Evolutionary conservation across 2,888 invertebrate species (phyloP), one percentile per base, ranked within the genome.

Genomic region (Agrotis clavis): DNA sequence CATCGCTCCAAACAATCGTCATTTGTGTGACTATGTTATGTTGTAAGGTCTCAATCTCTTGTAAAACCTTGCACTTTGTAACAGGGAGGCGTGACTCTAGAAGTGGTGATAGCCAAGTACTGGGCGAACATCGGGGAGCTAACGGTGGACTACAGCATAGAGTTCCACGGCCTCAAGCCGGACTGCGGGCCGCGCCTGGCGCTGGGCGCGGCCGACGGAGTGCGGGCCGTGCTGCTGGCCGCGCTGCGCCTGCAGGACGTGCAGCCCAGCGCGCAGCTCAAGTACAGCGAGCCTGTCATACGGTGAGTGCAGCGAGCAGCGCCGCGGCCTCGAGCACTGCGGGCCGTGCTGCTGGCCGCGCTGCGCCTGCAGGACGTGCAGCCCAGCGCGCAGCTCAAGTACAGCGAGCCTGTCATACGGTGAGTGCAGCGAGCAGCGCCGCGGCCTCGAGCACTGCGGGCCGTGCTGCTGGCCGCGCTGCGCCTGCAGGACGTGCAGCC

Each of bases 21-120:
- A 6, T 35, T 35, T 41, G 41, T 11, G 41, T 41, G 41, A 11
- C 11, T 11, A 9, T 41, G 1, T 9, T 41, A 9, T 41, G 11
- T 9, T 9, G 41, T 41, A 41, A 41, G 41, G 16, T 25, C 14
- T 54, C 19, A 16, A 16, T 54, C 25, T 21, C 21, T 3, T 19
- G 13, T 21, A n/a, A 41, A 65, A 21, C n/a, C 16, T 65, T 5
- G 16, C n/a, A 25, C 16, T 51, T 51, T 21, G 13, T 41, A 11
- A 13, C 90, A 98, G 97, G 97, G 98, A 71, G 98, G 98, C 74
- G 95, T 98, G 35, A 98, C 98, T 25, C 92, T 99, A 74, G 99
- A 99, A 95, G 95, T 99, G 56, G 98, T 98, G 71, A 97, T 99
- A 77, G 99, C 99, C 13, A 99, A 99, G 93, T 99, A 99, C 97